Percentiles rank a stretch among this genome's conserved stretches.
These are phyloP conservation scores for Sylvia borin DNA, from an alignment of 2,797 vertebrate genomes.

Conservation along the genomic window DNA sequence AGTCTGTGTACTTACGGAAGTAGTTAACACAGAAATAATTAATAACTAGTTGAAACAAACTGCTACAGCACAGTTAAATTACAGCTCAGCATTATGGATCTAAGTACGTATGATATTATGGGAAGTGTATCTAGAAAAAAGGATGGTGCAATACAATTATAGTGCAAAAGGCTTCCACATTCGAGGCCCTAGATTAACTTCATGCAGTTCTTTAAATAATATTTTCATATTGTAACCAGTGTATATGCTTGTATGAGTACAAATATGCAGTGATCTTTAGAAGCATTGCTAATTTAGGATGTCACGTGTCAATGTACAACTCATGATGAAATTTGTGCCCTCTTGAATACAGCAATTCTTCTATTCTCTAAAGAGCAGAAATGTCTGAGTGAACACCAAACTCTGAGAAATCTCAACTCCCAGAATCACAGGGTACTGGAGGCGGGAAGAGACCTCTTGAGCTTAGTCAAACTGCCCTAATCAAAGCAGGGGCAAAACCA, in stretches of 20 bases:
- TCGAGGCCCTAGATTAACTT: background rate
- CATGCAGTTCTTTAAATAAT: background rate
- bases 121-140: background rate
- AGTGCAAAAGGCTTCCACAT: background rate
- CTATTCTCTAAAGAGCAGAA: background rate
- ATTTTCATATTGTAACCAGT: background rate
- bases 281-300: background rate
- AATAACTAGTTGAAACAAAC: background rate
- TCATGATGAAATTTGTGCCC: background rate
- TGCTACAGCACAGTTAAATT: background rate
- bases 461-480: background rate
- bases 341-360: background rate
- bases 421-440: background rate
- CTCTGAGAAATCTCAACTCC: background rate
- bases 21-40: background rate
- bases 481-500: background rate
- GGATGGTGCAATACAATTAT: background rate
- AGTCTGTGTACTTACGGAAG: background rate
- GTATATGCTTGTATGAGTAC: background rate
- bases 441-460: background rate
- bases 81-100: background rate
- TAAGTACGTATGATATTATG: background rate
- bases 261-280: background rate
- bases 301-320: accelerated
- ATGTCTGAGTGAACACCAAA: background rate